Evolutionary conservation across 2,888 invertebrate genomes (phyloP).

Genomic region (Tyria jacobaeae): DNA sequence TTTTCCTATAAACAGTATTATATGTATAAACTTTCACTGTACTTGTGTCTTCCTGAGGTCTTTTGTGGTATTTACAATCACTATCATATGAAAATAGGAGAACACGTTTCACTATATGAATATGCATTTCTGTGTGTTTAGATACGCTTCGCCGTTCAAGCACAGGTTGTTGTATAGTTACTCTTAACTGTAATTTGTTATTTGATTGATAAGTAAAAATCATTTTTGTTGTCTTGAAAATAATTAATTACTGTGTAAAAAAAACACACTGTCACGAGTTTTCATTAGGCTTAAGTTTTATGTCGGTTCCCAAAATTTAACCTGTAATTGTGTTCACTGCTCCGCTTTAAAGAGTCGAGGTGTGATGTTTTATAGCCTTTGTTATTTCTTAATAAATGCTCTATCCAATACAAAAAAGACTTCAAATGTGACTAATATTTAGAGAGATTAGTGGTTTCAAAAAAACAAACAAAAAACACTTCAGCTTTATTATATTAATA

Average conservation of each 20-base stretch:
- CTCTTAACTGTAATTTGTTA: neutral
- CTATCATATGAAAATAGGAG: neutral
- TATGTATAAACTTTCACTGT: neutral
- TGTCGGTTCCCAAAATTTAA: no score
- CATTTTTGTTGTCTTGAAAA: neutral
- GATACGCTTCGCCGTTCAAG: slow-evolving; percentile 1
- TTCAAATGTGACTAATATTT: no score
- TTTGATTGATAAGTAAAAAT: neutral
- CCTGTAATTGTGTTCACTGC: no score
- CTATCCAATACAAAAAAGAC: no score
- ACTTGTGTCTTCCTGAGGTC: neutral
- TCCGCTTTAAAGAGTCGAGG: no score
- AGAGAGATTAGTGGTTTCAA: no score
- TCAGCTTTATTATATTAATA: no score
- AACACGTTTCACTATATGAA: slow-evolving; percentile 5
- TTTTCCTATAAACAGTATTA: slow-evolving; percentile 3
- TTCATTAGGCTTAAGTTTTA: no score
- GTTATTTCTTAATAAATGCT: no score
- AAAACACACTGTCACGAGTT: no score
- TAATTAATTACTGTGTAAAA: neutral
- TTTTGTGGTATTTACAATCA: neutral
- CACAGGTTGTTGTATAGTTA: neutral
- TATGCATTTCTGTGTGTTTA: slow-evolving; percentile 1
- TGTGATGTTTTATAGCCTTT: no score
- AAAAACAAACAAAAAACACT: no score